Base-by-base conservation (phyloP, 2,113 vertebrate genomes). In the Pycnonotus jocosus region DNA sequence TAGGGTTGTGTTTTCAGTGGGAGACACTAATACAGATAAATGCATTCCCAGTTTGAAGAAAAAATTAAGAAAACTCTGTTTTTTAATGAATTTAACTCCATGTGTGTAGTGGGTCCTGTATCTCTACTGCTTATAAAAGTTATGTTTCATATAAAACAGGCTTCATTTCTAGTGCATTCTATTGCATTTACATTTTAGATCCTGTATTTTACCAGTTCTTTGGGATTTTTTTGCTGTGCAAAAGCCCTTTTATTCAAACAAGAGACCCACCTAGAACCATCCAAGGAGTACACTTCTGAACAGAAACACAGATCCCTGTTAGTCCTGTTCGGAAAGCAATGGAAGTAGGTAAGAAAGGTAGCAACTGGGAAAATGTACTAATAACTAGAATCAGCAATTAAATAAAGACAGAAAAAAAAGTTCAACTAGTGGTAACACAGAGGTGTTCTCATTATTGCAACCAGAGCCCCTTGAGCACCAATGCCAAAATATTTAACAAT, bases 391-490 rank as follows among this genome's bases (percentile, higher is more conserved):
- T 17, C 3, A 48, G 21, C 9, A 68, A 25, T 40, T 81, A 78
- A 76, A 12, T 38, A 62, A 77, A 74, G 7, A 27, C 22, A 71
- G 40, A 2, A 78, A 71, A 71, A 65, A 9, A 37, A 28, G 17
- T 88, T 73, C n/a, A 78, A 13, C 15, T 37, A 12, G 10, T 11
- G 19, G 10, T 25, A 45, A 78, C 7, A 83, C 10, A 60, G 38
- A 58, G n/a, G 4, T 62, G 38, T 58, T 56, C 19, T 79, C 35
- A 23, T n/a, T 92, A 61, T 21, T 89, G 4, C 17, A 37, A 3
- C n/a, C 47, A 78, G 48, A 60, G 0, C 2, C 10, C 12, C 25
- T 48, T 48, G 33, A 0, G 3, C 12, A 64, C 27, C 1, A 3
- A 16, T 15, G 2, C 15, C 11, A 81, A 90, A 79, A 78, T 30